phyloP scores from a whole-genome alignment of 2,797 vertebrate species.

The Diplodus sargus region DNA sequence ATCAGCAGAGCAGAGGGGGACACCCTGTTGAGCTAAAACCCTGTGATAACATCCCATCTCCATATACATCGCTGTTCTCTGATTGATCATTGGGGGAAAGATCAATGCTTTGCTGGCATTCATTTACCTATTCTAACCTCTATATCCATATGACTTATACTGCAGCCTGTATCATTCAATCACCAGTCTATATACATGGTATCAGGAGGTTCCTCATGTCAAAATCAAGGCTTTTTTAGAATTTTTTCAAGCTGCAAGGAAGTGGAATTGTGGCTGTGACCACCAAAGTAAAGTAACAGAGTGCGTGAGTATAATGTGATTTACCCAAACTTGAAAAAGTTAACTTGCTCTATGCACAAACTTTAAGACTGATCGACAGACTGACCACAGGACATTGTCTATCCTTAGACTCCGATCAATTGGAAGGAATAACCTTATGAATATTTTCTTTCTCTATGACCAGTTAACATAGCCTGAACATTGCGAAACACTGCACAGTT shows the following conservation, averaged over 20 bases:
- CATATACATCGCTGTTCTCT: constrained; percentile 26
- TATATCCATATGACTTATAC: constrained; percentile 33
- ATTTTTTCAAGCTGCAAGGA: background rate
- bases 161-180: constrained; percentile 31
- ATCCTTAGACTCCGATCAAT: background rate
- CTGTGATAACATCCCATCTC: constrained; percentile 53
- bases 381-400: background rate
- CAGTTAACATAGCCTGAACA: constrained; percentile 54
- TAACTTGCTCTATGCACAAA: background rate
- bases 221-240: background rate
- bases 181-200: background rate
- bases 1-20: constrained; percentile 33
- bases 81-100: constrained; percentile 29
- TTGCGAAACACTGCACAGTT: constrained; percentile 53
- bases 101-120: constrained; percentile 35
- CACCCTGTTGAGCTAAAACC: constrained; percentile 5
- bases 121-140: constrained; percentile 20
- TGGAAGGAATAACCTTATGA: background rate
- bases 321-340: background rate
- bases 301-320: background rate
- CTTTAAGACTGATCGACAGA: background rate
- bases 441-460: constrained; percentile 30
- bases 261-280: background rate
- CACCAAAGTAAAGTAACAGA: background rate
- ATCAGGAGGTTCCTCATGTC: constrained; percentile 6